Base-by-base conservation (phyloP, 2,113 vertebrate genomes). In the Gambusia affinis region DNA sequence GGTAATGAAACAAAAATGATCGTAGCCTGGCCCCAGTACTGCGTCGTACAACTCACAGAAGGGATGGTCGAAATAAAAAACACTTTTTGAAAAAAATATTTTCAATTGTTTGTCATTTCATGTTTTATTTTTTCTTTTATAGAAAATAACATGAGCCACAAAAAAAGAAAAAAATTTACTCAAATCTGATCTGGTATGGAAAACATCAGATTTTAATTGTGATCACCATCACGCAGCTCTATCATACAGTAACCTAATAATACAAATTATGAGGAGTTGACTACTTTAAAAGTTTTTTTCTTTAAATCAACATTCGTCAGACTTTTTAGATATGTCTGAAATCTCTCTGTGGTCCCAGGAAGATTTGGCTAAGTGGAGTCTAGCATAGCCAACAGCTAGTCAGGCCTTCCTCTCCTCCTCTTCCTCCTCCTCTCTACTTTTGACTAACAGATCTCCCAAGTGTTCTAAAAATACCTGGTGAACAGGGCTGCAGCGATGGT, bases 381-480 rank as follows among this genome's bases (percentile, higher is more conserved):
- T 67, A 73, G 88, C 47, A 57, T 82, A 85, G 83, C 82, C 80
- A 83, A 65, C 75, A 51, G 83, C 95, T 95, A 96, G 95, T 96
- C 95, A 95, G 94, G 94, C 95, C 94, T 96, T 94, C 70, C 75
- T 79, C 74, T 85, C 70, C 70, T 94, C 64, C 47, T 95, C 92
- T 92, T 81, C 68, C 76, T 73, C 92, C 74, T 67, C 67, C 92
- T 94, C 95, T 93, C 78, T 87, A 80, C 95, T 96, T 97, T 96
- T 97, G 96, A 97, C 96, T 97, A 97, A 97, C 96, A 97, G 96
- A 97, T 97, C 95, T 97, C 95, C 96, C 95, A 95, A 96, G 96
- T 95, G 95, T 97, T 97, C 97, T 98, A 98, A 98, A 98, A 98
- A 98, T 98, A 97, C 95, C 96, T 97, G 95, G 96, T 97, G 96